Percentiles rank a stretch among this genome's conserved stretches.
Conservation (phyloP, 2,888 invertebrate genomes). For the Ectobius pallidus region DNA sequence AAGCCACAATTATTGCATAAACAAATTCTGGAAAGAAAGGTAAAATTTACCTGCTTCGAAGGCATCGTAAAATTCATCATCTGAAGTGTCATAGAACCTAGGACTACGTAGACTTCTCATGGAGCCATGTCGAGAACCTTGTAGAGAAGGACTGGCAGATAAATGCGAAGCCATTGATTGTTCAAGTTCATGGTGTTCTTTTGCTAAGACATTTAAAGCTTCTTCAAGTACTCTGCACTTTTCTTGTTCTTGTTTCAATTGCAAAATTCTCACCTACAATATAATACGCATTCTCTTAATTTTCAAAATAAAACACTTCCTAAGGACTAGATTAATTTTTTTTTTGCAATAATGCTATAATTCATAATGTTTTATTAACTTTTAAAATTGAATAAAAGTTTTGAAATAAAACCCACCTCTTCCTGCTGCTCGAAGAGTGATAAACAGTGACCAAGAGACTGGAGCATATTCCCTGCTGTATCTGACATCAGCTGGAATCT, state of each 20-base stretch:
- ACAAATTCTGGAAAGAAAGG: too few relatives aligned
- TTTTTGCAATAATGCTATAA: too few relatives aligned
- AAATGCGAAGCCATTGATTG: slow-evolving; percentile 67
- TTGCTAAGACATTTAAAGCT: slow-evolving; percentile 68
- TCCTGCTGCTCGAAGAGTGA: slow-evolving; percentile 67
- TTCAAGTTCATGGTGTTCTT: slow-evolving; percentile 71
- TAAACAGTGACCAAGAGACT: slow-evolving; percentile 66
- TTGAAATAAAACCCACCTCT: slow-evolving; percentile 56
- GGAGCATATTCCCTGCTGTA: slow-evolving; percentile 63
- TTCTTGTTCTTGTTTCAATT: slow-evolving; percentile 60
- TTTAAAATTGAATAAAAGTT: too few relatives aligned
- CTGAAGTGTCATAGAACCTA: slow-evolving; percentile 52
- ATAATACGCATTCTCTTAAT: too few relatives aligned
- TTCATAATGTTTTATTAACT: too few relatives aligned
- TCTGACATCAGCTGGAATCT: slow-evolving; percentile 63
- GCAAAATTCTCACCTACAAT: slow-evolving; percentile 52
- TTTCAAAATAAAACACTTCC: too few relatives aligned
- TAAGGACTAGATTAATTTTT: too few relatives aligned
- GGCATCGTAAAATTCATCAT: slow-evolving; percentile 55
- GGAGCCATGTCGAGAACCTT: slow-evolving; percentile 15
- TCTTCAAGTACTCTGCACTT: slow-evolving; percentile 70
- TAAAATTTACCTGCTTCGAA: slow-evolving; percentile 51
- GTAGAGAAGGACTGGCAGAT: slow-evolving; percentile 48
- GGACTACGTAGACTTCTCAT: slow-evolving; percentile 46
- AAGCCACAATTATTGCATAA: too few relatives aligned